phyloP scores from a whole-genome alignment of 2,888 invertebrate species.

The Malthinus seriepunctatus region DNA sequence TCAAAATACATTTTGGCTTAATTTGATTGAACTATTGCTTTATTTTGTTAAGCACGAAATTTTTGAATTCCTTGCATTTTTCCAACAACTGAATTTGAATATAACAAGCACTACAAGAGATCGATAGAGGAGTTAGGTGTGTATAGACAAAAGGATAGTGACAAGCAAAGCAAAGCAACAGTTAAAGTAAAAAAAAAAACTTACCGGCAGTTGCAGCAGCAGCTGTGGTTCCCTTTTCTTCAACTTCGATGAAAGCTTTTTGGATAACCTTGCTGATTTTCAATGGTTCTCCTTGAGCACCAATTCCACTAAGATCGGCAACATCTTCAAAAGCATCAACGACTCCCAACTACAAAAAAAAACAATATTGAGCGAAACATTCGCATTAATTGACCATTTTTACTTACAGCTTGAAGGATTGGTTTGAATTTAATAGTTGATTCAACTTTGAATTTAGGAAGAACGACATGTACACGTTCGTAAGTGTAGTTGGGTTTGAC shows the following conservation, averaged over 20 bases:
- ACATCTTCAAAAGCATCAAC: conserved; percentile 25
- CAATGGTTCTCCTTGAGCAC: conserved; percentile 33
- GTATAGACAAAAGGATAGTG: neutral
- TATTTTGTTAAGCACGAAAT: too few relatives aligned
- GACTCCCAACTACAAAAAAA: conserved; percentile 45
- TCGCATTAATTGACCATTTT: neutral
- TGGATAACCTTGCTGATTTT: conserved; percentile 45
- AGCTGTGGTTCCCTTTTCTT: conserved; percentile 41
- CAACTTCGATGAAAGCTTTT: conserved; percentile 50
- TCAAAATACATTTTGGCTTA: too few relatives aligned
- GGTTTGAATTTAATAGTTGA: conserved; percentile 56
- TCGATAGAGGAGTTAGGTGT: neutral
- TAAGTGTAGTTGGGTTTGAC: conserved; percentile 8
- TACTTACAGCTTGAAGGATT: conserved; percentile 61
- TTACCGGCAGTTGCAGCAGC: conserved; percentile 13
- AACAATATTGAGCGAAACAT: conserved; percentile 10
- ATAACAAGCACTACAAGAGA: too few relatives aligned
- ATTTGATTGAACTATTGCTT: too few relatives aligned
- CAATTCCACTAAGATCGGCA: conserved; percentile 44
- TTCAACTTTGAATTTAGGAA: conserved; percentile 37
- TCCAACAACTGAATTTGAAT: too few relatives aligned
- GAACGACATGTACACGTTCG: conserved; percentile 22
- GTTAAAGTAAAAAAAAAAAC: neutral
- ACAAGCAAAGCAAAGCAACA: neutral
- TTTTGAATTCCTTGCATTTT: too few relatives aligned